Evolutionary conservation across 1,140 invertebrate genomes (phyloP), one percentile per base, ranked within the genome.

Genomic region (Drosophila chauvacae): DNA sequence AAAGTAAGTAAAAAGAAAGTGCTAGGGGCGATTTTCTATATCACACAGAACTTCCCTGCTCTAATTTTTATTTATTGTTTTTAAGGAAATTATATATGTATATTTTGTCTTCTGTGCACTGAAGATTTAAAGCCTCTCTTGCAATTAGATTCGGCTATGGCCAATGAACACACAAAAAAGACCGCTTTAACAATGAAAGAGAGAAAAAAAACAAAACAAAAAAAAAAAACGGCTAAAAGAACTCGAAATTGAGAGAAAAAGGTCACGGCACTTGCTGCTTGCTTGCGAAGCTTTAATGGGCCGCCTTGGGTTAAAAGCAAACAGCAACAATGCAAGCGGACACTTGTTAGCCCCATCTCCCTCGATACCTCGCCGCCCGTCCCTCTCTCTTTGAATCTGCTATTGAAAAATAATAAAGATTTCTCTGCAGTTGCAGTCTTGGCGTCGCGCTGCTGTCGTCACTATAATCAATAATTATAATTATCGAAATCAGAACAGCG

Each of bases 181-280:
- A 41, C 62, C 26, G 23, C 57, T 41, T 37, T 42, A 69, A 65
- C 48, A 66, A 77, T 47, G 18, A 47, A 66, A 65, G 6, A 26
- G 20, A 63, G 59, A 16, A 33, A 33, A 33, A 10, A 35, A 37
- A 61, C n/a, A 58, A 28, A 60, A 70, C 28, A 75, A 47, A 44
- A 59, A 7, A 64, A 65, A 64, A 30, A 65, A n/a, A 30, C 55
- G 63, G 45, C 66, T 69, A 51, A 50, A 70, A 72, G 83, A 86
- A 83, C 82, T 69, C 76, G 69, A 84, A 87, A 83, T 80, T 71
- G 71, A 83, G 82, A 62, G 80, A 71, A 87, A 87, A 87, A 87
- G 84, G 84, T 87, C 84, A 87, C 87, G 84, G 80, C 80, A 87
- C 77, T 84, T 90, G 84, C 82, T 70, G 82, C 68, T 62, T 55